Base-by-base conservation (phyloP, 2,797 vertebrate genomes). In the Falco naumanni region DNA sequence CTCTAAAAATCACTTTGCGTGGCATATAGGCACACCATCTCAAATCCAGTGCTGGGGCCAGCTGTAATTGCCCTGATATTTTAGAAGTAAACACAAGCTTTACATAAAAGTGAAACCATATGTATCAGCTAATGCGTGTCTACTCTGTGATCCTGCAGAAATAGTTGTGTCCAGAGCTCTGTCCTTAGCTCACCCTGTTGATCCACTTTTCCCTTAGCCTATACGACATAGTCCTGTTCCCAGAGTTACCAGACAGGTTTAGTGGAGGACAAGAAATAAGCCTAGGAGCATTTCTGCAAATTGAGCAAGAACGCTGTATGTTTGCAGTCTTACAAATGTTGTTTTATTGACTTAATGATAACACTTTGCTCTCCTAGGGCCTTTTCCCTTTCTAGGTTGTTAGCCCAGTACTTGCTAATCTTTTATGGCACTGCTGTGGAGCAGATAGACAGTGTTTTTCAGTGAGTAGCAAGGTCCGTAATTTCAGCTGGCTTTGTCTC, bases 121-220 rank as follows among this genome's bases (percentile, higher is more conserved):
- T 93, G 80, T 79, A 79, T 53, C 2, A 0, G 37, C 34, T 90
- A 50, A 80, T 5, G n/a, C 9, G 0, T 0, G 10, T 74, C 75
- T 65, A 39, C 45, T 45, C 53, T 2, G 48, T 47, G 28, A 72
- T 89, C 90, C 87, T 74, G 26, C 79, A 50, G 74, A 68, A 87
- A 63, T 14, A 63, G 61, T 19, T 0, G 6, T 85, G 75, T 33
- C 76, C 70, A 16, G 63, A 47, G 92, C 79, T 80, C 71, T 96
- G 96, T 96, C 97, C 96, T 97, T 54, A 90, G 50, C 71, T 97
- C 92, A 96, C 95, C 93, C 92, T 63, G 81, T 47, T 94, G 92
- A 95, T 94, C 84, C 68, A 71, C 93, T 87, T 90, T 89, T 96
- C 89, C 79, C 20, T n/a, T 50, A 91, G 87, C 72, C 68, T 60